A percentile compares a stretch with the other conserved stretches of the same genome.
Conservation (phyloP, 2,888 invertebrate genomes). For the Eristalis tenax region DNA sequence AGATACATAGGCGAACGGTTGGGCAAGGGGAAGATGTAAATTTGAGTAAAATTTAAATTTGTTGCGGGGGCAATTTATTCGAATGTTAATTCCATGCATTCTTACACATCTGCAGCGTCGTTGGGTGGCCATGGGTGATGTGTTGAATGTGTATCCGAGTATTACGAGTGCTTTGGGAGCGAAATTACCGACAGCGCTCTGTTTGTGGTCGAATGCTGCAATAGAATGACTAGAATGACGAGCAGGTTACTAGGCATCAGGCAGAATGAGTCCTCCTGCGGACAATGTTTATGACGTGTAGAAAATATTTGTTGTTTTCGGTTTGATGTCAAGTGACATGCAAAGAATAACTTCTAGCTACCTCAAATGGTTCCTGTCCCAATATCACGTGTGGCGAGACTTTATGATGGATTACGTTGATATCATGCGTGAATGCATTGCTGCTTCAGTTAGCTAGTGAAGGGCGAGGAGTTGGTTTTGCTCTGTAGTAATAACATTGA, state of each 20-base stretch:
- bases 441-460: background rate
- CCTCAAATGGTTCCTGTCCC: background rate
- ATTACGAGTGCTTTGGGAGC: background rate
- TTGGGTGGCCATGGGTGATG: background rate
- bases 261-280: background rate
- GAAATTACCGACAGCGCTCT: constrained; percentile 44
- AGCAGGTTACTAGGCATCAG: background rate
- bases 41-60: constrained; percentile 61
- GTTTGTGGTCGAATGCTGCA: too few relatives aligned
- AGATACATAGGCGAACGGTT: background rate
- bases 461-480: background rate
- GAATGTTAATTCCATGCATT: constrained; percentile 60
- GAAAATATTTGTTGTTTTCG: background rate
- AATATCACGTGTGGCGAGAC: background rate
- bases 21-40: constrained; percentile 21
- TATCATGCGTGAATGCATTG: background rate
- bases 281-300: background rate
- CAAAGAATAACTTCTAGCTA: background rate
- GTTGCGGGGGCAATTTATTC: constrained; percentile 46
- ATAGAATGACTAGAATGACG: background rate
- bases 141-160: background rate
- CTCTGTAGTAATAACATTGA: too few relatives aligned
- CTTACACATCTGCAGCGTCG: constrained; percentile 28
- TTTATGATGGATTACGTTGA: background rate
- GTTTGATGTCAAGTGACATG: background rate